Conservation (phyloP, 2,888 invertebrate species). For the Brachylomia viminalis region DNA sequence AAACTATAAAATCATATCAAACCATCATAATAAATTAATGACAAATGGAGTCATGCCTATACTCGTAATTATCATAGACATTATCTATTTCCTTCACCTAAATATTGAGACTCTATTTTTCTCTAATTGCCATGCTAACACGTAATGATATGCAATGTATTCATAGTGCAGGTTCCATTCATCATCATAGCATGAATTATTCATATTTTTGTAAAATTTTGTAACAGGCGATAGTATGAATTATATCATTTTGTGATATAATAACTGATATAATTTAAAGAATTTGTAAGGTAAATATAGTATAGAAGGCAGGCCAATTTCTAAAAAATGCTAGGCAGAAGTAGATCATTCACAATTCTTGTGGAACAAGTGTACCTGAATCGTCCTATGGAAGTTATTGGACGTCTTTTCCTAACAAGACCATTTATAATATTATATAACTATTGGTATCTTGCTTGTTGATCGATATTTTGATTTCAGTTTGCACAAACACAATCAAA, state of each 20-base stretch:
- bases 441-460: neutral
- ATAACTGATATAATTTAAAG: conserved; percentile 3
- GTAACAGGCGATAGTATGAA: conserved; percentile 25
- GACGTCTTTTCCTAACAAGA: neutral
- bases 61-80: neutral
- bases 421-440: neutral
- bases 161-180: conserved; percentile 42
- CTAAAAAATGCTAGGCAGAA: neutral
- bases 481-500: neutral
- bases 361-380: neutral
- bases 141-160: conserved; percentile 53
- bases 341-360: neutral
- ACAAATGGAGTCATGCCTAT: neutral
- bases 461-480: neutral
- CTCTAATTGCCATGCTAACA: conserved; percentile 39
- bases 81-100: conserved; percentile 44
- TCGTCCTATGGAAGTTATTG: neutral
- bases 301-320: neutral
- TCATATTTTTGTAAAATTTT: conserved; percentile 61
- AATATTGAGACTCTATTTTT: conserved; percentile 36
- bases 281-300: neutral
- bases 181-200: conserved; percentile 57
- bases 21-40: neutral
- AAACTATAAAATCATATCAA: neutral
- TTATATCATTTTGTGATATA: conserved; percentile 26